A percentile compares a stretch with the other conserved stretches of the same genome.
Evolutionary conservation across 2,113 vertebrate genomes (phyloP).

Genomic region (Ceyx melanurus): DNA sequence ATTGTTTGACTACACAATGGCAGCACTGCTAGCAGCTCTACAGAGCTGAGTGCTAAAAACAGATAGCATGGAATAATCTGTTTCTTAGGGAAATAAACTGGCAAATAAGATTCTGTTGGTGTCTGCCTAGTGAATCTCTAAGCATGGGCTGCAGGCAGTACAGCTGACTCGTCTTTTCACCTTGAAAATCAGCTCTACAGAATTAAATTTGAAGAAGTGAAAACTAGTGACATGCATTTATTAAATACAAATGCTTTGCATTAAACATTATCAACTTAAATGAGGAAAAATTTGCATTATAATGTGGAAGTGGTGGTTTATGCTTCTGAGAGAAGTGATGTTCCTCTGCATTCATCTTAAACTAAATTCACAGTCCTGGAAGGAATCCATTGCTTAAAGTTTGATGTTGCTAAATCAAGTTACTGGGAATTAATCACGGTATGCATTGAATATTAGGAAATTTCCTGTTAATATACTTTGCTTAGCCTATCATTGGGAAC

Average conservation of each 20-base stretch:
- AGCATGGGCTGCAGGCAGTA: not conserved
- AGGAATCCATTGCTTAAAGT: constrained; percentile 26
- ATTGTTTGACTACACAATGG: constrained; percentile 32
- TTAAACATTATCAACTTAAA: not conserved
- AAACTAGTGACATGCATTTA: not conserved
- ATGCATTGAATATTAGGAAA: not conserved
- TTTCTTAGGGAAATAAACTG: constrained; percentile 20
- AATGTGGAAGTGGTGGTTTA: not conserved
- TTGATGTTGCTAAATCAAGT: not conserved
- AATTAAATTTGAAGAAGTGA: not conserved
- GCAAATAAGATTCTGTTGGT: not conserved
- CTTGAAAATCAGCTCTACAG: not conserved
- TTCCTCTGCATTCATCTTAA: not conserved
- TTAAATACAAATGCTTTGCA: not conserved
- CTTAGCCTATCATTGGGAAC: not conserved
- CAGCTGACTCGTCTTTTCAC: not conserved
- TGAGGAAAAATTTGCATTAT: not conserved
- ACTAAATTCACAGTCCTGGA: not conserved
- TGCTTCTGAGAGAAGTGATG: not conserved
- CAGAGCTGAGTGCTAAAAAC: constrained; percentile 9
- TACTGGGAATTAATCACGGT: not conserved
- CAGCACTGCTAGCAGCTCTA: constrained; percentile 16
- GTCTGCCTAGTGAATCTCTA: constrained; percentile 4
- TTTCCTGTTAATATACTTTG: not conserved
- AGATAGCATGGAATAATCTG: constrained; percentile 42